Conservation (phyloP, 2,888 invertebrate genomes). For the Drosophila neutralis region DNA sequence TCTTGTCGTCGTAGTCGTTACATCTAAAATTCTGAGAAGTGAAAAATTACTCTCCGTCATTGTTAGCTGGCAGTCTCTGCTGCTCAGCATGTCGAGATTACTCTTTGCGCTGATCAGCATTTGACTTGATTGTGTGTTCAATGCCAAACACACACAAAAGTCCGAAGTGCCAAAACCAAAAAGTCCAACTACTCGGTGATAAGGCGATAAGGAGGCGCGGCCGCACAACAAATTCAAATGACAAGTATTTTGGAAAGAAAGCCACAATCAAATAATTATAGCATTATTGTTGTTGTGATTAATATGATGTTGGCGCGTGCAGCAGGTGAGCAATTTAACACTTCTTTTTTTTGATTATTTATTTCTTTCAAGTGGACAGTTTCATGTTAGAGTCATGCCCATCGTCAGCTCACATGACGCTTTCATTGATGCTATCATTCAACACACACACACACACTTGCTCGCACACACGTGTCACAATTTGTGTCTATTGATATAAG, state of each 20-base stretch:
- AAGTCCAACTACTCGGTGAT: conserved; percentile 32
- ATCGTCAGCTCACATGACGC: conserved; percentile 51
- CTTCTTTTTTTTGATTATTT: neutral
- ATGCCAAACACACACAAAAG: conserved; percentile 55
- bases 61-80: conserved; percentile 20
- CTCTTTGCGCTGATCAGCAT: conserved; percentile 2
- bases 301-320: conserved; percentile 42
- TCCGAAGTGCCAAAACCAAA: conserved; percentile 43
- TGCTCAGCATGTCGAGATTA: neutral
- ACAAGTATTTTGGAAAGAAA: conserved; percentile 7
- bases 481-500: conserved; percentile 54
- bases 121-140: conserved; percentile 33
- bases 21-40: neutral
- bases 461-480: conserved; percentile 26
- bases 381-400: conserved; percentile 36
- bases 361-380: conserved; percentile 35
- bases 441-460: conserved; percentile 2
- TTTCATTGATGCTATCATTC: conserved; percentile 45
- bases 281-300: conserved; percentile 16
- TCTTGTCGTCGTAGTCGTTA: neutral
- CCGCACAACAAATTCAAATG: conserved; percentile 7
- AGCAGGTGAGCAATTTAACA: conserved; percentile 48
- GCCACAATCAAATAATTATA: conserved; percentile 27
- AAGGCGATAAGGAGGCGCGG: conserved; percentile 64
- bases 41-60: conserved; percentile 23